Evolutionary conservation across 2,888 invertebrate genomes (phyloP), one percentile per base, ranked within the genome.

Genomic region (Drosophila greeni): DNA sequence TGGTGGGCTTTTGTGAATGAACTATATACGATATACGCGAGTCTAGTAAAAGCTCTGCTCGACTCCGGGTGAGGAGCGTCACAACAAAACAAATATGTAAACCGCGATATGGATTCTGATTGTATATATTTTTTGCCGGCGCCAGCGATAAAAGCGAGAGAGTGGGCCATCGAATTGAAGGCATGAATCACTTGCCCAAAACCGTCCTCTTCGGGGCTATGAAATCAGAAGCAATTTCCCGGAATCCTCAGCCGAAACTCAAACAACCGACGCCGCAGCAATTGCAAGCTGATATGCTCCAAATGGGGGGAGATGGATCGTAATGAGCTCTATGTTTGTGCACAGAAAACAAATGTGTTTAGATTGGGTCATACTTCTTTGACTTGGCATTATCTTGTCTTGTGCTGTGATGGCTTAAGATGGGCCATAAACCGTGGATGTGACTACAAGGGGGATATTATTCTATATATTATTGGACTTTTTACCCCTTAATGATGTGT

Each of bases 151-250:
- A 34, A 33, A 33, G 47, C 2, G 36, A 31, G 58, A 33, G 65
- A 34, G 61, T 36, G 23, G 54, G 29, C 62, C 34, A 51, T 45
- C 18, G 40, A 26, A 40, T 52, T 20, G 52, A 20, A 33, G 1
- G 60, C 52, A 72, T 80, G 80, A 80, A 70, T 80, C 80, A 80
- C 59, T 67, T 66, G 61, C 51, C 75, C 72, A 69, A 73, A 80
- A 66, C 60, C 72, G 64, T 54, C 58, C 62, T 37, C 64, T 43
- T 31, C 5, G 26, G 9, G 24, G 31, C 66, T 80, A 85, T 81
- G 84, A 84, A 82, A 78, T 81, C 81, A 81, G 60, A 74, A 71
- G 60, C 53, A 31, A 49, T 54, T 81, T 81, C 81, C 71, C 33
- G 69, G 81, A 81, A 81, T 47, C 29, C 29, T 12, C 4, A 24